Conservation (phyloP, 2,888 invertebrate genomes). For the Icerya purchasi region DNA sequence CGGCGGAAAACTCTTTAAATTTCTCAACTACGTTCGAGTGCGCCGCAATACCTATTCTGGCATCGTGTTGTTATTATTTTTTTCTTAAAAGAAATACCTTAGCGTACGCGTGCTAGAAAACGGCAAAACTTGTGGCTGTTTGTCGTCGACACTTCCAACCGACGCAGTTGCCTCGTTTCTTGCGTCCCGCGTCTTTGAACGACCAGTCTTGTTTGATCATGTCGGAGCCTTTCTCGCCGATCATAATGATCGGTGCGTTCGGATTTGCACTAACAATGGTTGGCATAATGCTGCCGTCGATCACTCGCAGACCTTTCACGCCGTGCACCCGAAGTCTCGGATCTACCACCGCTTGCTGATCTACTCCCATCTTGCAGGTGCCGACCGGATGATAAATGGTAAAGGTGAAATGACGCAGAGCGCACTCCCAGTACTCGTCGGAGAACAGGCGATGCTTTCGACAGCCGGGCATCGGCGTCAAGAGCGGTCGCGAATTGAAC, state of each 20-base stretch:
- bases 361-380: slow-evolving; percentile 70
- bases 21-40: no score
- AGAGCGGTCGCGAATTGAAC: slow-evolving; percentile 56
- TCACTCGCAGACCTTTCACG: slow-evolving; percentile 50
- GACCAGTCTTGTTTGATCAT: slow-evolving; percentile 61
- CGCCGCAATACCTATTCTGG: no score
- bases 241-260: slow-evolving; percentile 75
- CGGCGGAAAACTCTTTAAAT: no score
- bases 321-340: slow-evolving; percentile 55
- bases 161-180: background rate
- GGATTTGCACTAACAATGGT: slow-evolving; percentile 73
- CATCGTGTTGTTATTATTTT: no score
- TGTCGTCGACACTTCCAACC: no score
- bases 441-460: slow-evolving; percentile 32
- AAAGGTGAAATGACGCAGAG: slow-evolving; percentile 54
- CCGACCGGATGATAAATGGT: slow-evolving; percentile 69
- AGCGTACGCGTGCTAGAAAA: no score
- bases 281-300: slow-evolving; percentile 75
- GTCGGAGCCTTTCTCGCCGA: slow-evolving; percentile 72
- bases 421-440: slow-evolving; percentile 73
- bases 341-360: slow-evolving; percentile 58
- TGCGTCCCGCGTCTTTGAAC: background rate
- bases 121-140: no score
- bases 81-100: no score
- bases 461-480: slow-evolving; percentile 64